phyloP scores from a whole-genome alignment of 92 coral and sea anemone species.

The Phenganax stokvisi region DNA sequence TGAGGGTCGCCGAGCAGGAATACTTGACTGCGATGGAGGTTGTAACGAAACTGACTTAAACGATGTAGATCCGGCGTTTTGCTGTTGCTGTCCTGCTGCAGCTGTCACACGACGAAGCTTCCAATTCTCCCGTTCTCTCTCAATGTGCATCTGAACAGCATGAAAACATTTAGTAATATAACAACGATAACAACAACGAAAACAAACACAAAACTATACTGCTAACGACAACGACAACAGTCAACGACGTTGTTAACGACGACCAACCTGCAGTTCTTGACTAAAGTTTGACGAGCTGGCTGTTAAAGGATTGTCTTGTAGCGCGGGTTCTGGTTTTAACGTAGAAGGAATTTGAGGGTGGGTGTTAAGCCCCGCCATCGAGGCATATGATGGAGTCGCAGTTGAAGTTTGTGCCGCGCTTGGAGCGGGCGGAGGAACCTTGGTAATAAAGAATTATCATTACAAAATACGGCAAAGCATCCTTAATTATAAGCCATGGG shows the following conservation, averaged over 20 bases:
- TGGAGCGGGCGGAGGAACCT: constrained; percentile 52
- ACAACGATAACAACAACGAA: not conserved
- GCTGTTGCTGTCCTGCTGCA: constrained; percentile 28
- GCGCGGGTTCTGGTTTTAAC: constrained; percentile 31
- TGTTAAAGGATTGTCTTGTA: constrained; percentile 48
- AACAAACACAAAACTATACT: not conserved
- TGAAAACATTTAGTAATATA: not conserved
- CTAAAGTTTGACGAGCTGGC: constrained; percentile 86
- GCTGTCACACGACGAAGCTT: constrained; percentile 62
- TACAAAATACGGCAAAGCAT: not conserved
- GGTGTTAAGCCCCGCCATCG: constrained; percentile 48
- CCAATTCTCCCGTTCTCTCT: constrained; percentile 76
- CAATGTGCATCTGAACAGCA: constrained; percentile 69
- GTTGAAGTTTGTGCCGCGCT: constrained; percentile 60
- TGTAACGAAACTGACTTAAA: constrained; percentile 30
- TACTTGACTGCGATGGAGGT: constrained; percentile 25
- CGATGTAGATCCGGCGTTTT: constrained; percentile 27
- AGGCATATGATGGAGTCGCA: constrained; percentile 75
- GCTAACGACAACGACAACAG: not conserved
- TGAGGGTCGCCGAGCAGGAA: constrained; percentile 26
- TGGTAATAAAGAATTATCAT: not conserved
- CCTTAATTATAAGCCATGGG: not conserved
- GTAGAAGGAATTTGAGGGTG: constrained; percentile 41
- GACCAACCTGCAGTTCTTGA: constrained; percentile 76
- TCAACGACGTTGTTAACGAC: not conserved